Conservation (phyloP, 1,140 invertebrate genomes). For the Pachypeltis micranthus region DNA sequence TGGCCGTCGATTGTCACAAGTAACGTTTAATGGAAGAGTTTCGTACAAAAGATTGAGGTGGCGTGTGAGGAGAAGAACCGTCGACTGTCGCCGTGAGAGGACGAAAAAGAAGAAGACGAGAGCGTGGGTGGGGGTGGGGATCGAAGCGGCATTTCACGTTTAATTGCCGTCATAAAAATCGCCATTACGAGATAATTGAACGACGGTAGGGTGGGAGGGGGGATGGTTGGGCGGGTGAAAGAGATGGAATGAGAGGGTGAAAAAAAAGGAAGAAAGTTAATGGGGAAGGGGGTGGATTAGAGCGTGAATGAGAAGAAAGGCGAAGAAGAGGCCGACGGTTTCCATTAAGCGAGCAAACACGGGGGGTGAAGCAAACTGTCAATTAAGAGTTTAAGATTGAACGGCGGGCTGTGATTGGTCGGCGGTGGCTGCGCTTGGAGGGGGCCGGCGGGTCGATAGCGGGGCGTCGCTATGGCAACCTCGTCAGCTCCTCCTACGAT, state of each 20-base stretch:
- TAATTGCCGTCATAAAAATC: not conserved
- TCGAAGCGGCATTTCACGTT: too few relatives aligned
- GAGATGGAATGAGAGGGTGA: not conserved
- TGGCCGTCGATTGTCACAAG: too few relatives aligned
- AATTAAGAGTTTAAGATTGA: constrained; percentile 8
- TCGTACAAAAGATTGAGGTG: too few relatives aligned
- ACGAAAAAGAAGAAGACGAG: too few relatives aligned
- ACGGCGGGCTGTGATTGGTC: constrained; percentile 4
- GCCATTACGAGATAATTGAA: not conserved
- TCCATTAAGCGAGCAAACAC: constrained; percentile 8
- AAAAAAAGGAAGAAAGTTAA: not conserved
- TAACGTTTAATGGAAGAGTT: too few relatives aligned
- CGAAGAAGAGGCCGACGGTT: not conserved
- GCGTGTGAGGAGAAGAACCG: too few relatives aligned
- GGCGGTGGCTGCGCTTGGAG: not conserved
- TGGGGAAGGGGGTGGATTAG: not conserved
- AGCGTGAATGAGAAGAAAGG: not conserved
- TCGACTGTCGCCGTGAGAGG: too few relatives aligned
- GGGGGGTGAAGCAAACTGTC: constrained; percentile 2
- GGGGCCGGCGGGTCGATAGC: not conserved
- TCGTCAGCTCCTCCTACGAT: not conserved
- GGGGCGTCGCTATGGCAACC: constrained; percentile 7
- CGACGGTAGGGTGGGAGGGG: too few relatives aligned
- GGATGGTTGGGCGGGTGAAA: too few relatives aligned
- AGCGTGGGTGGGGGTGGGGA: too few relatives aligned